Percentiles rank a stretch among this genome's conserved stretches.
Conservation (phyloP, 2,113 vertebrate genomes). For the Diphyllodes magnificus region DNA sequence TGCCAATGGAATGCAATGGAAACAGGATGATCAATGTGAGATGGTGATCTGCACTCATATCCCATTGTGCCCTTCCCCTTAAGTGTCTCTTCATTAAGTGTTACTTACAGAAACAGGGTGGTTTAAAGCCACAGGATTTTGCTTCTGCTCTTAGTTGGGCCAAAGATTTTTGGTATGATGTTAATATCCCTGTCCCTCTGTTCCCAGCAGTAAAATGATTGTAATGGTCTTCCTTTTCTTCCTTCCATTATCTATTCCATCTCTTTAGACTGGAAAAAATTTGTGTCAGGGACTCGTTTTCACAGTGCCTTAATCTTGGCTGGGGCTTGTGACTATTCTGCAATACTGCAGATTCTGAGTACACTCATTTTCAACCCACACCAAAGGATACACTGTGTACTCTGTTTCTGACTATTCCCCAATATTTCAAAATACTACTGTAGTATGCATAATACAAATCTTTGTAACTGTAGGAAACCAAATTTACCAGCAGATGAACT, state of each 20-base stretch:
- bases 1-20: neutral
- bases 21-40: constrained; percentile 19
- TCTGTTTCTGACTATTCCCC: neutral
- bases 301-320: neutral
- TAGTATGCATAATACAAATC: neutral
- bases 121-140: neutral
- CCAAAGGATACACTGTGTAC: neutral
- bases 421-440: neutral
- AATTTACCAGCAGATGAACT: neutral
- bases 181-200: neutral
- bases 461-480: neutral
- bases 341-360: neutral
- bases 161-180: neutral
- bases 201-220: constrained; percentile 11
- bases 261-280: constrained; percentile 4
- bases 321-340: neutral
- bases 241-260: neutral
- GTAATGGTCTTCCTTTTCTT: neutral
- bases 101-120: neutral
- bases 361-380: neutral
- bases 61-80: neutral
- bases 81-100: neutral
- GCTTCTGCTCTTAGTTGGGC: neutral
- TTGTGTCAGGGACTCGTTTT: neutral
- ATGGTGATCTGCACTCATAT: neutral